Base-by-base conservation (phyloP, 1,140 invertebrate species). In the Euglossa dilemma region DNA sequence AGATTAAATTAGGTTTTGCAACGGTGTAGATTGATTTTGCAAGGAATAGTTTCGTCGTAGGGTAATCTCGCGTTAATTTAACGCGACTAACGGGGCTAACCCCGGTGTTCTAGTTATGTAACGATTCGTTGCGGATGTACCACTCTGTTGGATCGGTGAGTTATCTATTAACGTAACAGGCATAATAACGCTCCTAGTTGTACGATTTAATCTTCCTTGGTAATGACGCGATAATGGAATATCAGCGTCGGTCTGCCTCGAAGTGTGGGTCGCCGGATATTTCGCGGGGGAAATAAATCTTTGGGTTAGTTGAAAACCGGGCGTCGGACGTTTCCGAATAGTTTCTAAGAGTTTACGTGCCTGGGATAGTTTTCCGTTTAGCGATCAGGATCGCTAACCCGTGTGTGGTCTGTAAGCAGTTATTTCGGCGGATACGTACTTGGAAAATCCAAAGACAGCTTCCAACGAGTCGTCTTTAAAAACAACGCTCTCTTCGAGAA, bases 31-130 rank as follows among this genome's bases (percentile, higher is more conserved):
- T 57, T 45, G 43, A 74, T 45, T 74, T 45, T 25, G 54, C 6
- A 43, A 36, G 16, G 36, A 74, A 59, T 45, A 74, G 52, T 45
- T 74, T 23, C 71, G 43, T 25, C 56, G 36, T 45, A 25, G 9
- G 54, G 12, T 61, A 74, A 74, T 57, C 71, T 59, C 36, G 56
- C 36, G 25, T 74, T 74, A 74, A 74, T 74, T 74, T 74, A 56
- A 59, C 9, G 71, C 43, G 57, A 74, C 54, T 57, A 59, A 36
- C 12, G 56, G 59, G 8, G n/a, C 45, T 14, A 74, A 43, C 45
- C n/a, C n/a, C n/a, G n/a, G n/a, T 56, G 23, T 14, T 43, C 20
- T 8, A 23, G 36, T 73, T 56, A 45, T 14, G 56, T 45, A 57
- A 74, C 54, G 54, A 18, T 72, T 56, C 52, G 52, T 50, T 16